Conservation (phyloP, 2,797 vertebrate genomes). For the Mareca strepera region DNA sequence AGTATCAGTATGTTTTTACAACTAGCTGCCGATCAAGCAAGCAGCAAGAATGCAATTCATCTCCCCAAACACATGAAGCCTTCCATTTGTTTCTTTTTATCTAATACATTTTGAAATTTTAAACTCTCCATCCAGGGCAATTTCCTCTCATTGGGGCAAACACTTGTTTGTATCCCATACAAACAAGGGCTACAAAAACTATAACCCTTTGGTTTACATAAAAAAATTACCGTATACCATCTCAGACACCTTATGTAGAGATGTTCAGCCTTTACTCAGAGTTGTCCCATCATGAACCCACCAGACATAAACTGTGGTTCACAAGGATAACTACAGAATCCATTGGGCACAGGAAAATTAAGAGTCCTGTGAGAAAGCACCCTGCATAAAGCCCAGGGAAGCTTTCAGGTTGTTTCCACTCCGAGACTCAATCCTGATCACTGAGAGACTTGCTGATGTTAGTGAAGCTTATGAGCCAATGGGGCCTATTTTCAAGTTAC, state of each 20-base stretch:
- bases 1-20: background rate
- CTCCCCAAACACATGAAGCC: background rate
- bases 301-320: background rate
- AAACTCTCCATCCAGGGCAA: background rate
- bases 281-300: background rate
- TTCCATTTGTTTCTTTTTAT: background rate
- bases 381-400: background rate
- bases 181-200: too few species aligned
- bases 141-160: background rate
- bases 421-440: background rate
- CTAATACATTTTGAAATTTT: background rate
- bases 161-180: background rate
- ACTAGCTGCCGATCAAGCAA: constrained; percentile 1
- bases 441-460: background rate
- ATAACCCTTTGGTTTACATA: background rate
- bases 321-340: background rate
- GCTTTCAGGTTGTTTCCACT: background rate
- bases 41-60: background rate
- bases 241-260: background rate
- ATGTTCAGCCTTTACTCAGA: background rate
- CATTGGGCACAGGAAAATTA: background rate
- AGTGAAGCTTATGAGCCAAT: background rate
- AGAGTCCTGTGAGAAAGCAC: background rate
- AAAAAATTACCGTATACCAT: background rate
- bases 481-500: background rate